Evolutionary conservation across 2,797 vertebrate species (phyloP).

Genomic region (Macropodus opercularis): DNA sequence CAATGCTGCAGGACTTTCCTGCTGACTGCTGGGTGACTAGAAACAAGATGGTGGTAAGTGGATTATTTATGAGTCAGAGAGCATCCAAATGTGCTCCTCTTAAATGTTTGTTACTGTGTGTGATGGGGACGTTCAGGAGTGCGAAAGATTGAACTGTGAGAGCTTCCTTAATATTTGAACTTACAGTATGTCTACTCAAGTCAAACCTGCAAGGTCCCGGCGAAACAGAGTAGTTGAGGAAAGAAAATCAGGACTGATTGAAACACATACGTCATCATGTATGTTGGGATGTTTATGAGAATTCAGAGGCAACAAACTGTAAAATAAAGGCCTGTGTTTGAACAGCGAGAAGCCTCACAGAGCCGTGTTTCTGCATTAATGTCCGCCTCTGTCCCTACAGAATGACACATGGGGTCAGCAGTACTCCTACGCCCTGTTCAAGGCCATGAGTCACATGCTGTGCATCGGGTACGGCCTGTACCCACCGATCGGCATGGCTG

Average conservation of each 20-base stretch:
- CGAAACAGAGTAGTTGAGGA: not conserved
- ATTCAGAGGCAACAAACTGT: not conserved
- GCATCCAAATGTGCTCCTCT: conserved; percentile 2
- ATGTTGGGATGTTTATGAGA: conserved; percentile 1
- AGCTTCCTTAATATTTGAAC: no score
- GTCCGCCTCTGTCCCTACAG: conserved; percentile 69
- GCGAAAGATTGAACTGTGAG: no score
- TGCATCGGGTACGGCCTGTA: conserved; percentile 98
- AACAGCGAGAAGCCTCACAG: conserved; percentile 3
- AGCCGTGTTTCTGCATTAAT: conserved; percentile 7
- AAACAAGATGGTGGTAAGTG: conserved; percentile 95
- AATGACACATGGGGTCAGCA: conserved; percentile 98
- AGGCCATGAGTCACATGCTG: conserved; percentile 99
- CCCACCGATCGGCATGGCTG: conserved; percentile 94
- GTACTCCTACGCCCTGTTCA: conserved; percentile 97
- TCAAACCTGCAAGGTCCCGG: not conserved
- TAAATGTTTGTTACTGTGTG: not conserved
- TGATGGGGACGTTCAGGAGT: not conserved
- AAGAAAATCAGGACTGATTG: no score
- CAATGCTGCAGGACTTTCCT: conserved; percentile 98
- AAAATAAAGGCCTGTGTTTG: conserved; percentile 1
- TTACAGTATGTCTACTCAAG: not conserved
- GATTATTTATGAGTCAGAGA: conserved; percentile 33
- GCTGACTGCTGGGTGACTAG: conserved; percentile 96
- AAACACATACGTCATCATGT: not conserved